Conservation (phyloP, 2,797 vertebrate genomes). For the Leuciscus waleckii region DNA sequence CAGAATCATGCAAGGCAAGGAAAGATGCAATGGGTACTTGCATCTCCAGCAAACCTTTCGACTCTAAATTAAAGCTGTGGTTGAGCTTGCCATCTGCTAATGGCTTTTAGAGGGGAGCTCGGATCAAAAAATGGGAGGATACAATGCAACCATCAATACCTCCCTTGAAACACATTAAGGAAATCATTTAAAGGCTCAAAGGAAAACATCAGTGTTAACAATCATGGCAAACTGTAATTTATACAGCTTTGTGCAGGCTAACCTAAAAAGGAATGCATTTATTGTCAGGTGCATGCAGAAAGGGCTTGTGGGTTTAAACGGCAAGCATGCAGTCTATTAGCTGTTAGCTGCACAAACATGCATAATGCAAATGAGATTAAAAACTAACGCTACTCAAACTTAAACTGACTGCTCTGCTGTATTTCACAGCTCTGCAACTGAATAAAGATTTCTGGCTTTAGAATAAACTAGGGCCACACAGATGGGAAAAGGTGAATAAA, state of each 20-base stretch:
- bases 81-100: slow-evolving; percentile 11
- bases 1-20: slow-evolving; percentile 40
- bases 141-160: not conserved
- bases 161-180: not conserved
- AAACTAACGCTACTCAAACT: slow-evolving; percentile 18
- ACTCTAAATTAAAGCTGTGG: not conserved
- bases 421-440: not conserved
- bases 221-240: not conserved
- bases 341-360: slow-evolving; percentile 44
- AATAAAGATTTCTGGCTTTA: slow-evolving; percentile 28
- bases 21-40: slow-evolving; percentile 12
- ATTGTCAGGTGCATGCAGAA: slow-evolving; percentile 35
- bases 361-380: slow-evolving; percentile 50
- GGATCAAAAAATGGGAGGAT: not conserved
- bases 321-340: slow-evolving; percentile 46
- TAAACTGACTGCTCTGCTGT: slow-evolving; percentile 7
- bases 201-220: not conserved
- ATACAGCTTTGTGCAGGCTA: not conserved
- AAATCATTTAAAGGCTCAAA: not conserved
- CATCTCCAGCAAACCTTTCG: slow-evolving; percentile 15
- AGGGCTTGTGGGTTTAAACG: slow-evolving; percentile 25
- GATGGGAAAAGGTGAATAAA: slow-evolving; percentile 36
- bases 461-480: slow-evolving; percentile 19
- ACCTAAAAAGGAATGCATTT: slow-evolving; percentile 18
- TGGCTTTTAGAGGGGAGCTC: not conserved